Conservation (phyloP, 2,888 invertebrate genomes). For the Anagyrus pseudococci region DNA sequence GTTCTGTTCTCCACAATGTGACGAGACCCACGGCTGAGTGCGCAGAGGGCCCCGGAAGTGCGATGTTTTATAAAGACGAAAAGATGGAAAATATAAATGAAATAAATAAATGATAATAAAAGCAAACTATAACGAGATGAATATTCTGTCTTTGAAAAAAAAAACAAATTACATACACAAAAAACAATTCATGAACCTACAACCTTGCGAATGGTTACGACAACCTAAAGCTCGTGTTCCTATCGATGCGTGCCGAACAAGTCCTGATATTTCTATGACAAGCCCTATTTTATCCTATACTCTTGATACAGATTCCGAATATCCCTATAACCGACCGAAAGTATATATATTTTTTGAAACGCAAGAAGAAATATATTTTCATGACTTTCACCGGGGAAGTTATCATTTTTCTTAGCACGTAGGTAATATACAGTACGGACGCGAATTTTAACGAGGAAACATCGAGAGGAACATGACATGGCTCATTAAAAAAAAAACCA, state of each 20-base stretch:
- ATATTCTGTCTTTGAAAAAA: constrained; percentile 15
- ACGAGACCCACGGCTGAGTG: constrained; percentile 29
- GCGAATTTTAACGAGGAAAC: constrained; percentile 20
- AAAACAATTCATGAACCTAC: no score
- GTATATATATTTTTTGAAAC: constrained; percentile 29
- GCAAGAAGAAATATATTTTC: constrained; percentile 27
- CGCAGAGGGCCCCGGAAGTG: constrained; percentile 36
- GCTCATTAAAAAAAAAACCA: constrained; percentile 19
- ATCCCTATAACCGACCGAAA: constrained; percentile 14
- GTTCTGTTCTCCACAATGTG: constrained; percentile 4
- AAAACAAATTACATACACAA: constrained; percentile 12
- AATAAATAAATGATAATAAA: constrained; percentile 7
- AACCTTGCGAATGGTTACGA: constrained; percentile 9
- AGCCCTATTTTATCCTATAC: constrained; percentile 20
- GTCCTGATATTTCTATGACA: constrained; percentile 30
- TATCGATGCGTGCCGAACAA: constrained; percentile 35
- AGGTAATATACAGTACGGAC: not conserved
- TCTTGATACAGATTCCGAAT: constrained; percentile 15
- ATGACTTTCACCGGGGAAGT: constrained; percentile 11
- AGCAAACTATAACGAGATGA: constrained; percentile 4
- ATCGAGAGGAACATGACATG: constrained; percentile 36
- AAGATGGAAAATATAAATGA: constrained; percentile 18
- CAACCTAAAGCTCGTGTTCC: constrained; percentile 34
- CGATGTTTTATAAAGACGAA: constrained; percentile 30
- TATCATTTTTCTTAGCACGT: constrained; percentile 12